Evolutionary conservation across 2,888 invertebrate genomes (phyloP).

Genomic region (Nineta flava): DNA sequence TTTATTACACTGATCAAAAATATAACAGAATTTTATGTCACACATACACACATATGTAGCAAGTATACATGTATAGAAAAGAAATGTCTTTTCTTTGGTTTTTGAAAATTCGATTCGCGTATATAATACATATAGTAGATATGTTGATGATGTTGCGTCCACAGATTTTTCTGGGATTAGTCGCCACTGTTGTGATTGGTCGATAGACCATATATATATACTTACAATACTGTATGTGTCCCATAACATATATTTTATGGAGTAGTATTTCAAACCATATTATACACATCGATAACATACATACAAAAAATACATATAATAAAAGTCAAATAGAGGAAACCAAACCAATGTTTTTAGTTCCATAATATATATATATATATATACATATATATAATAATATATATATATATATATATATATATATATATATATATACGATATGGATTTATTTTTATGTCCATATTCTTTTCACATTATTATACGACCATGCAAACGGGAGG

Average conservation of each 20-base stretch:
- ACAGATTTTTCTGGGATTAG: background rate
- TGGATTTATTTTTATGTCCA: conserved; percentile 1
- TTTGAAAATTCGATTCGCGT: too few relatives aligned
- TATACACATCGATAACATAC: too few relatives aligned
- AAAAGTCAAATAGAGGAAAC: background rate
- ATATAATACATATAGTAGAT: background rate
- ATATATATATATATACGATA: background rate
- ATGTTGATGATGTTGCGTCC: background rate
- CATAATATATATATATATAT: too few relatives aligned
- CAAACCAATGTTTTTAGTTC: background rate
- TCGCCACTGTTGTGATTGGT: background rate
- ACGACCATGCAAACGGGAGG: background rate
- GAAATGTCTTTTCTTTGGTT: too few relatives aligned
- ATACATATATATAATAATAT: too few relatives aligned
- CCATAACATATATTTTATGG: background rate
- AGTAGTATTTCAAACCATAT: background rate
- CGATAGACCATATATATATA: background rate
- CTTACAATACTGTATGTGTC: background rate
- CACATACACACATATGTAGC: too few relatives aligned
- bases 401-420: too few relatives aligned
- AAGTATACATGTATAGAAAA: too few relatives aligned
- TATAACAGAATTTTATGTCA: background rate
- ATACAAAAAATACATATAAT: background rate
- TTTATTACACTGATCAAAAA: background rate
- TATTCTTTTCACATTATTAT: background rate